These are phyloP conservation scores for Rhea americana DNA, from an alignment of 2,113 vertebrate genomes.

Conservation along the genomic window DNA sequence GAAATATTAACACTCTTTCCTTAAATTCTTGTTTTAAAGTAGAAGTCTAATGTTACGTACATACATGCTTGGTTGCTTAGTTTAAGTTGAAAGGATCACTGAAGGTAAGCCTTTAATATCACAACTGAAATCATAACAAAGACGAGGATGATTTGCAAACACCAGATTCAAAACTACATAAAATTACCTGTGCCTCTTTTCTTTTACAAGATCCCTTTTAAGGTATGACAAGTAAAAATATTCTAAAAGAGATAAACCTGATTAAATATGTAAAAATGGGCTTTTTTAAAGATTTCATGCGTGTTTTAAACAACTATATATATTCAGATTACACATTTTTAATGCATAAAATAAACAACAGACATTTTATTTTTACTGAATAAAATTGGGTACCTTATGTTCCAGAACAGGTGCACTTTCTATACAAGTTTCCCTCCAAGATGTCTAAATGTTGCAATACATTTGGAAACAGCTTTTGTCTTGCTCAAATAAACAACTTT, in stretches of 20 bases:
- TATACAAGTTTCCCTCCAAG: neutral
- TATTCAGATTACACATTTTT: neutral
- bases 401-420: neutral
- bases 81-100: neutral
- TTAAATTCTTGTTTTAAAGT: neutral
- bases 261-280: neutral
- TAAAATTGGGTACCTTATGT: neutral
- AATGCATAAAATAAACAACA: neutral
- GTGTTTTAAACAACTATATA: neutral
- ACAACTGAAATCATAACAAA: neutral
- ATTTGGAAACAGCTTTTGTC: neutral
- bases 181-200: neutral
- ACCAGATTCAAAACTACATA: neutral
- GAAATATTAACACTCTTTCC: neutral
- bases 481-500: neutral
- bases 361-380: fast-evolving
- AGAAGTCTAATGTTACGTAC: neutral
- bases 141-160: neutral
- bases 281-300: neutral
- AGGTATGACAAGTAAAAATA: neutral
- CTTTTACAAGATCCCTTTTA: neutral
- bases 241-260: neutral
- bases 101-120: neutral
- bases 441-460: neutral
- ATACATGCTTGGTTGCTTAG: neutral